These are phyloP conservation scores for Menidia beryllina DNA, from an alignment of 2,113 vertebrate genomes.

Conservation along the genomic window DNA sequence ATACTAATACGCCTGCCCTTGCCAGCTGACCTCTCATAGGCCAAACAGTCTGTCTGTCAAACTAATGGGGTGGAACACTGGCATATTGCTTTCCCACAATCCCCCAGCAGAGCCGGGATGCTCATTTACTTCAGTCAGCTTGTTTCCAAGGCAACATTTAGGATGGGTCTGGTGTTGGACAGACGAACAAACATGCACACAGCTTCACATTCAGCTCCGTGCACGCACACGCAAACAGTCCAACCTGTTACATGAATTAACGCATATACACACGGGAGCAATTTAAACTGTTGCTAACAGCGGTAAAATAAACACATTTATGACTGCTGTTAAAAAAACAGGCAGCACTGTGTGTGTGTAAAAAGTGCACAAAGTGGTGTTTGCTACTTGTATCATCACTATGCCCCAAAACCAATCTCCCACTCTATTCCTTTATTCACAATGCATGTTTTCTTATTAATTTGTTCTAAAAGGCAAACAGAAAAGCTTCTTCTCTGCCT, in stretches of 20 bases:
- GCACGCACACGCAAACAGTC: constrained; percentile 11
- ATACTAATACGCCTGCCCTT: constrained; percentile 81
- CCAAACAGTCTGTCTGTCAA: constrained; percentile 81
- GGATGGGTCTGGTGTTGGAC: constrained; percentile 67
- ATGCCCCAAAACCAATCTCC: constrained; percentile 61
- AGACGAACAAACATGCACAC: constrained; percentile 52
- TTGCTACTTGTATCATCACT: constrained; percentile 60
- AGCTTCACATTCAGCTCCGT: constrained; percentile 14
- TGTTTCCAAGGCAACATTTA: constrained; percentile 82
- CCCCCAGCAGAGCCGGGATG: constrained; percentile 77
- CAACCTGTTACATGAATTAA: constrained; percentile 26
- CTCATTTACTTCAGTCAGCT: constrained; percentile 81
- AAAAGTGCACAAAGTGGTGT: constrained; percentile 66
- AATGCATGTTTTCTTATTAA: constrained; percentile 64
- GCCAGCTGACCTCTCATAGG: constrained; percentile 82
- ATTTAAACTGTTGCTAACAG: constrained; percentile 9
- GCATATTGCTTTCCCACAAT: constrained; percentile 82
- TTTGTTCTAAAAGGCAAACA: constrained; percentile 57
- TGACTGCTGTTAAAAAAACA: constrained; percentile 37
- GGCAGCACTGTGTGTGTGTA: constrained; percentile 45
- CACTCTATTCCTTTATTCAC: constrained; percentile 64
- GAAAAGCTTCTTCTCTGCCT: constrained; percentile 47
- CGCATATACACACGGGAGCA: constrained; percentile 2
- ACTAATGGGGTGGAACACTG: constrained; percentile 82
- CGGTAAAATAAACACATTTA: constrained; percentile 44